A percentile compares a stretch with the other conserved stretches of the same genome.
These are phyloP conservation scores for Acanthococcus lagerstroemiae DNA, from an alignment of 2,888 invertebrate genomes.

Conservation along the genomic window DNA sequence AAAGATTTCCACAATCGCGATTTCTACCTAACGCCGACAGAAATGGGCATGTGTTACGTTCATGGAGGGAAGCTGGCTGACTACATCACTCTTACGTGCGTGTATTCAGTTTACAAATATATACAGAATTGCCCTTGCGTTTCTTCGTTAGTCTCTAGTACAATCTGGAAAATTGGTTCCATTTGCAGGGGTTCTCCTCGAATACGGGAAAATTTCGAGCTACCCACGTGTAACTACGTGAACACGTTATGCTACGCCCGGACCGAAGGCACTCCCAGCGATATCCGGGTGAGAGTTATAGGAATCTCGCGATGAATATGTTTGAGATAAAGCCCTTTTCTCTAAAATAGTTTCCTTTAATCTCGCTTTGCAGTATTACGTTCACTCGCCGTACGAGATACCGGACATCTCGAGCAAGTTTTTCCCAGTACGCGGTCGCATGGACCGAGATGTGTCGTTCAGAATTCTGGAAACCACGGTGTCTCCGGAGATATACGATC, in stretches of 20 bases:
- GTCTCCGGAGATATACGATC: constrained; percentile 34
- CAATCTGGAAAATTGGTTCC: no score
- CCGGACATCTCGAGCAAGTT: constrained; percentile 45
- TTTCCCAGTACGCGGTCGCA: constrained; percentile 37
- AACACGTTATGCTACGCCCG: constrained; percentile 46
- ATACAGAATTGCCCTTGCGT: no score
- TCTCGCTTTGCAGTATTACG: constrained; percentile 46
- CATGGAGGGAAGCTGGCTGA: constrained; percentile 51
- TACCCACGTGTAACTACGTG: constrained; percentile 47
- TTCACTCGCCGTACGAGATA: constrained; percentile 52
- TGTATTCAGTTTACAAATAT: no score
- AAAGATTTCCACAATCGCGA: constrained; percentile 34
- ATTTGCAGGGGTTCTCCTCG: not conserved
- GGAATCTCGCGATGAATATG: no score
- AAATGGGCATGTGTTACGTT: constrained; percentile 54
- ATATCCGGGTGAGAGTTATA: constrained; percentile 42
- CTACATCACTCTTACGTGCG: constrained; percentile 13
- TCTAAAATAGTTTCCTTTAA: not conserved
- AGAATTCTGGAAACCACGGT: constrained; percentile 36
- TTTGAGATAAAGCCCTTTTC: no score
- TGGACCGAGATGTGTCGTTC: constrained; percentile 37
- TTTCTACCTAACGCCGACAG: constrained; percentile 46
- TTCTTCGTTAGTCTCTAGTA: no score
- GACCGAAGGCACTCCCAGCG: constrained; percentile 44
- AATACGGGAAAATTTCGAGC: constrained; percentile 31